Conservation (phyloP, 2,113 vertebrate genomes). For the Lophochroa leadbeateri region DNA sequence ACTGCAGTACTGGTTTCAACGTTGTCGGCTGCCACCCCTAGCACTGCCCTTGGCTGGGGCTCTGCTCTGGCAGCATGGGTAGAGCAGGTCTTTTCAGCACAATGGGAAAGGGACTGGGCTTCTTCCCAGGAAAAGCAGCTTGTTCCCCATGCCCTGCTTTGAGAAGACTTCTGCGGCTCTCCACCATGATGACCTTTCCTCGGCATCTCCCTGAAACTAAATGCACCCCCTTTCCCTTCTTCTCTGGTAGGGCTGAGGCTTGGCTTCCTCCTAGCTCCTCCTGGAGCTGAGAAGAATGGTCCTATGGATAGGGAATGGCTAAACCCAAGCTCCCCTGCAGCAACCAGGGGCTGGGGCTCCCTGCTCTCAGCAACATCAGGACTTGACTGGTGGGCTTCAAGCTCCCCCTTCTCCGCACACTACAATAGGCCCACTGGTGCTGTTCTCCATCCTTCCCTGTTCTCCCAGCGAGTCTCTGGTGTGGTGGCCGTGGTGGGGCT, state of each 20-base stretch:
- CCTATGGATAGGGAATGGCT: neutral
- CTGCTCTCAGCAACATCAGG: neutral
- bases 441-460: fast-evolving
- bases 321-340: neutral
- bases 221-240: neutral
- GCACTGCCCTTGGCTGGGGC: neutral
- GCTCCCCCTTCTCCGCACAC: neutral
- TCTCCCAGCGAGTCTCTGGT: neutral
- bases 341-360: fast-evolving
- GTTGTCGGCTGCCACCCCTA: neutral
- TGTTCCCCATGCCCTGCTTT: neutral
- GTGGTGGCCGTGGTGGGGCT: fast-evolving
- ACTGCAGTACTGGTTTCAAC: fast-evolving
- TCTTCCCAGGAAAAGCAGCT: neutral
- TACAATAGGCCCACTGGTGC: fast-evolving
- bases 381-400: neutral
- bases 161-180: neutral
- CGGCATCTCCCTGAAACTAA: neutral
- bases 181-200: neutral
- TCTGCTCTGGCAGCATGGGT: neutral
- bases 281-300: neutral
- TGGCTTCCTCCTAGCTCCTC: neutral
- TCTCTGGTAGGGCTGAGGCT: neutral
- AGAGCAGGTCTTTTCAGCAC: neutral
- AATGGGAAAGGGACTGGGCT: neutral